phyloP scores from a whole-genome alignment of 2,888 invertebrate species.

The Leptodirus hochenwartii region DNA sequence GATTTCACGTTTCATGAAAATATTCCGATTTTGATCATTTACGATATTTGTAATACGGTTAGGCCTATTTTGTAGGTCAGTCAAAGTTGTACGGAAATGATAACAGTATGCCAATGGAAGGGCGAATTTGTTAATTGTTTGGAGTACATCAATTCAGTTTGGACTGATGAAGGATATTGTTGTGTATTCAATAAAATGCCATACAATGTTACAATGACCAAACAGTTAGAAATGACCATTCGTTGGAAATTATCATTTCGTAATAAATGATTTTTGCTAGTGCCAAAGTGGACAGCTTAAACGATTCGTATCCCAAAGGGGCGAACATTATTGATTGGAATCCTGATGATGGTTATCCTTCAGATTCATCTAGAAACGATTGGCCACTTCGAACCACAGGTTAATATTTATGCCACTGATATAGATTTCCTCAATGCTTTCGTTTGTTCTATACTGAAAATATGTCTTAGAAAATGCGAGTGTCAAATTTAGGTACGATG shows the following conservation, averaged over 20 bases:
- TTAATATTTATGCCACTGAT: too few species aligned
- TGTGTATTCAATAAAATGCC: slow-evolving; percentile 74
- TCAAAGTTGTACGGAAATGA: slow-evolving; percentile 56
- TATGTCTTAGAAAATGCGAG: too few species aligned
- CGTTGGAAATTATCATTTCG: neutral
- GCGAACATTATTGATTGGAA: slow-evolving; percentile 11
- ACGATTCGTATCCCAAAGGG: slow-evolving; percentile 9
- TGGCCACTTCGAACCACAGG: slow-evolving; percentile 22
- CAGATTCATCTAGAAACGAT: slow-evolving; percentile 22
- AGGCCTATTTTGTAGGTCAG: slow-evolving; percentile 44
- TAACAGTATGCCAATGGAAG: slow-evolving; percentile 53
- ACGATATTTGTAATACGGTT: too few species aligned
- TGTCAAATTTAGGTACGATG: too few species aligned
- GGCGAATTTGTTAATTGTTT: slow-evolving; percentile 40
- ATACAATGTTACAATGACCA: slow-evolving; percentile 33
- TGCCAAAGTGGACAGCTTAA: slow-evolving; percentile 9
- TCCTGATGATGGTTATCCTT: slow-evolving; percentile 19
- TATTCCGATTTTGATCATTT: too few species aligned
- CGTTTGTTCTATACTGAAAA: too few species aligned
- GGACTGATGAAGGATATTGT: slow-evolving; percentile 68
- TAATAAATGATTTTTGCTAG: too few species aligned
- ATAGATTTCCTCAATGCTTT: too few species aligned
- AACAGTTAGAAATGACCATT: neutral
- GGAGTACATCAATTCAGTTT: slow-evolving; percentile 8
- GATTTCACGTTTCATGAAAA: too few species aligned